phyloP scores from a whole-genome alignment of 1,140 invertebrate genomes.

The Trichonephila clavipes region DNA sequence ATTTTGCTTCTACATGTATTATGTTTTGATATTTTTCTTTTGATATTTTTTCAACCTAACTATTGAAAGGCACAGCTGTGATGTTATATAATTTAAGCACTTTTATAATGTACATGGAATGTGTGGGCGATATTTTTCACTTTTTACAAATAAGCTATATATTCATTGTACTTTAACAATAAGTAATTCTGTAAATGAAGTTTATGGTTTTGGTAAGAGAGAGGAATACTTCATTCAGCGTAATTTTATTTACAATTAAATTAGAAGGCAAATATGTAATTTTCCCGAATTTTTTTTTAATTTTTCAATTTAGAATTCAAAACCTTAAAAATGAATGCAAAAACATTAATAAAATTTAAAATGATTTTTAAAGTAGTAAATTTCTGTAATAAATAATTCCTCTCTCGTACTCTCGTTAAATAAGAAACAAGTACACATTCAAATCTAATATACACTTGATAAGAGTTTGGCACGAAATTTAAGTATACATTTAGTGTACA shows the following conservation, averaged over 20 bases:
- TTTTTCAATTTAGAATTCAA: not conserved
- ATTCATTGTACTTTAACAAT: not conserved
- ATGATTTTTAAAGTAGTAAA: not conserved
- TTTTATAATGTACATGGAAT: not conserved
- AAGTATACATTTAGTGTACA: not conserved
- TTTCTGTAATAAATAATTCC: not conserved
- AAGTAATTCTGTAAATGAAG: not conserved
- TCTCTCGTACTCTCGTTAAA: not conserved
- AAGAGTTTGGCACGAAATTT: conserved; percentile 32
- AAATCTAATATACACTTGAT: conserved; percentile 5
- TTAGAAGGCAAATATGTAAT: too few species aligned
- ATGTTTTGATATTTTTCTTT: conserved; percentile 1
- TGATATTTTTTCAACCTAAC: conserved; percentile 21
- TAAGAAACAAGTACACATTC: not conserved
- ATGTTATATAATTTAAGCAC: conserved; percentile 31
- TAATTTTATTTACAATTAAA: too few species aligned
- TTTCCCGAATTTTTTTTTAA: not conserved
- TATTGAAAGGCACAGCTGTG: conserved; percentile 58
- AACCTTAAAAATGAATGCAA: not conserved
- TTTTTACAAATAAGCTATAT: conserved; percentile 18
- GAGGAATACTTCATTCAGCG: not conserved
- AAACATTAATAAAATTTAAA: not conserved
- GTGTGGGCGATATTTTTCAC: not conserved
- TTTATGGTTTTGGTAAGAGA: not conserved
- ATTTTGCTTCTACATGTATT: not conserved